Evolutionary conservation across 37 sponge, comb jelly and placozoan genomes (phyloP), one percentile per base, ranked within the genome.

Genomic region (Spongia lamella): DNA sequence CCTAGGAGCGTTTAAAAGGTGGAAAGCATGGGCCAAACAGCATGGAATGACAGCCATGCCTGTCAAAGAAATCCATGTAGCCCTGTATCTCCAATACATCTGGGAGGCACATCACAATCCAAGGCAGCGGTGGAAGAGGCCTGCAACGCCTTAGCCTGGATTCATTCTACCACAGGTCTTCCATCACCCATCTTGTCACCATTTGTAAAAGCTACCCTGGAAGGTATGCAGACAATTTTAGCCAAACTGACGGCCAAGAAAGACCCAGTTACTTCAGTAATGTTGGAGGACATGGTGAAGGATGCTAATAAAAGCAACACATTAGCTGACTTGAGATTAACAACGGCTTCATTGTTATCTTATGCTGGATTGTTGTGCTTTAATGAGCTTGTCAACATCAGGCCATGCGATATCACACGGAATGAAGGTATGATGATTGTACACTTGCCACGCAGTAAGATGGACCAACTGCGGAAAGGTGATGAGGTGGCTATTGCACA

Each of bases 381-480:
- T 63, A 34, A 63, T 63, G 64, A 63, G 64, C 64, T 63, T 21
- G 30, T 27, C 20, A 63, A 63, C 20, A n/a, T 63, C 30, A 63
- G 25, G 64, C 64, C 32, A 31, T 63, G 25, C 20, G 20, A n/a
- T n/a, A 20, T 63, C 20, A 30, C 31, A n/a, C 32, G 27, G 27
- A 63, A 63, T 27, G 31, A 31, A n/a, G 64, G 32, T 20, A 20
- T n/a, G 34, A 63, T 63, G 64, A 34, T 27, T 20, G 64, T 63
- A 29, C 25, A 63, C 20, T 33, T 63, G n/a, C 30, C 20, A 34
- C 32, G 34, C 32, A 63, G 64, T 27, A 63, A 63, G 64, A 63
- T 34, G 20, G 64, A 63, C 32, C 64, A 63, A 63, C 32, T 33
- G 34, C 25, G 64, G 30, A 20, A 63, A 7, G 64, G 64, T 33